Evolutionary conservation across 2,888 invertebrate genomes (phyloP), one percentile per base, ranked within the genome.

Genomic region (Stramonita haemastoma): DNA sequence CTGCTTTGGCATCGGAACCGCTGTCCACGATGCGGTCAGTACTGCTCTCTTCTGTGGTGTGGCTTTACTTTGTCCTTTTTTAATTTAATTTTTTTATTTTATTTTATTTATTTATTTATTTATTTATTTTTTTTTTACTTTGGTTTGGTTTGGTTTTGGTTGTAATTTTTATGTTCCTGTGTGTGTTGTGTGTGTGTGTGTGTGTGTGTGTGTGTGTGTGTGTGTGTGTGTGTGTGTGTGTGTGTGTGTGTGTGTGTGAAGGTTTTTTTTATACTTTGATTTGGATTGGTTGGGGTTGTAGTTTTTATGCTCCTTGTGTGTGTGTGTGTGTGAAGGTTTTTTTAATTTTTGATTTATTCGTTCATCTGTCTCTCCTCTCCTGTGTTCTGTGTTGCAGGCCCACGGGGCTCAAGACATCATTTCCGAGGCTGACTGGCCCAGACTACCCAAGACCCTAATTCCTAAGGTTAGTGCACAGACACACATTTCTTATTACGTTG

Each of bases 341-440:
- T 13, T 34, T 36, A 8, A 1, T 84, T 84, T 1, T 26, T 34
- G 22, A 17, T 32, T 17, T 36, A 36, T n/a, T 36, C 15, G 34
- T 36, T 22, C 17, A 26, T 22, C 19, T 84, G 11, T 32, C 15
- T n/a, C 17, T 15, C 36, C 17, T 5, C 36, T 84, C 22, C 6
- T 26, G 36, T 36, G 4, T 34, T 26, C 36, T 11, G 2, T 66
- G 60, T 66, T 22, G 5, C 79, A 87, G 73, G 87, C 86, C 32
- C 34, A 70, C 22, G 60, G 34, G 1, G 66, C 86, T 34, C 86
- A 86, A 26, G 86, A 57, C 26, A 32, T 86, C 32, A 86, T 86
- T 86, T 86, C 34, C n/a, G 66, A 32, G 22, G 73, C 79, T 15
- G 87, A 87, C 77, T 87, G 77, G 73, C n/a, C 79, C 66, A 73